Percentiles rank a stretch among this genome's conserved stretches.
These are phyloP conservation scores for Budorcas taxicolor DNA, from an alignment of 2,113 vertebrate genomes.

Conservation along the genomic window DNA sequence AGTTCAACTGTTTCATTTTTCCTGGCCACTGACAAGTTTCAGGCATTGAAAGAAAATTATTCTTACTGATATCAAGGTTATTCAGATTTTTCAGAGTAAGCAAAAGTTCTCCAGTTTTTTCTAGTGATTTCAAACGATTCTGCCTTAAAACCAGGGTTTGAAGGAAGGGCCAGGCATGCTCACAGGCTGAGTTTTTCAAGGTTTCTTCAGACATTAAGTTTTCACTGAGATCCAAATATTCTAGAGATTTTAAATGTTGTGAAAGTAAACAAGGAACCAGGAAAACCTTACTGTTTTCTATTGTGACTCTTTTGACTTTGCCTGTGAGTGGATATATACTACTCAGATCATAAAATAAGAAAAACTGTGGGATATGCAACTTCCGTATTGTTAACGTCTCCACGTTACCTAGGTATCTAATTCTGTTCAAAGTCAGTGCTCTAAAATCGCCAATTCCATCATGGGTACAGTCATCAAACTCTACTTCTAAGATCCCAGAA, in stretches of 20 bases:
- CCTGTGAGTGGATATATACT: slow-evolving; percentile 28
- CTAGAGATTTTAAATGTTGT: slow-evolving; percentile 60
- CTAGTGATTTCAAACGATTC: slow-evolving; percentile 78
- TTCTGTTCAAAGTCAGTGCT: fast-evolving
- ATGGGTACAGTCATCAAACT: slow-evolving; percentile 70
- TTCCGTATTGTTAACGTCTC: slow-evolving; percentile 56
- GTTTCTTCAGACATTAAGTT: slow-evolving; percentile 81
- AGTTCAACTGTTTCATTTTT: slow-evolving; percentile 82
- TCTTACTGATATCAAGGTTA: slow-evolving; percentile 85
- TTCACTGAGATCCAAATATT: slow-evolving; percentile 83
- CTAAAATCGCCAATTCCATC: slow-evolving; percentile 62
- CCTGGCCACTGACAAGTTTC: slow-evolving; percentile 83
- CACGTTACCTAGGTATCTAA: neutral
- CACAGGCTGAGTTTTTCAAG: slow-evolving; percentile 75
- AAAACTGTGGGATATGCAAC: slow-evolving; percentile 63
- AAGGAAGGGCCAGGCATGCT: slow-evolving; percentile 63
- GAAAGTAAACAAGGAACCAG: slow-evolving; percentile 76
- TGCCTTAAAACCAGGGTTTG: slow-evolving; percentile 82
- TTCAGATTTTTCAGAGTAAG: slow-evolving; percentile 78
- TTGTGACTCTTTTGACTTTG: slow-evolving; percentile 70
- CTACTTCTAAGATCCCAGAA: slow-evolving; percentile 58
- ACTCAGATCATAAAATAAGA: slow-evolving; percentile 62
- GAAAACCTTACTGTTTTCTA: slow-evolving; percentile 79
- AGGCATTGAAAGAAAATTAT: slow-evolving; percentile 81
- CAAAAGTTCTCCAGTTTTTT: slow-evolving; percentile 57